Percentiles rank a stretch among this genome's conserved stretches.
phyloP scores from a whole-genome alignment of 2,797 vertebrate genomes.

The Urophycis tenuis region DNA sequence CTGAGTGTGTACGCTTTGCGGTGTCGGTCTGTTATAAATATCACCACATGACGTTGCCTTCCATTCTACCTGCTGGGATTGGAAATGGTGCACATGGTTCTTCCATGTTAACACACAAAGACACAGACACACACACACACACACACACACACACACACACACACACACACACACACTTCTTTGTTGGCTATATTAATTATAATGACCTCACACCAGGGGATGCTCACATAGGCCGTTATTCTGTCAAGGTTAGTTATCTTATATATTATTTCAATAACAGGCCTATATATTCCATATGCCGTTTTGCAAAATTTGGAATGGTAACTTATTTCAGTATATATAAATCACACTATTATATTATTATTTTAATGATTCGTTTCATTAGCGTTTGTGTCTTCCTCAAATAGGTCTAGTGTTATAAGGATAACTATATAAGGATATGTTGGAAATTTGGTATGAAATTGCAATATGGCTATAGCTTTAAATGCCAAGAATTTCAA shows the following conservation, averaged over 20 bases:
- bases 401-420: conserved; percentile 1
- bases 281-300: background rate
- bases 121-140: conserved; percentile 13
- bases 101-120: conserved; percentile 43
- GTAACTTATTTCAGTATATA: background rate
- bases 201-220: conserved; percentile 18
- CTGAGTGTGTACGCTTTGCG: conserved; percentile 17
- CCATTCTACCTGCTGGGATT: conserved; percentile 45
- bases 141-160: conserved; percentile 8
- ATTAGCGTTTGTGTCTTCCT: background rate
- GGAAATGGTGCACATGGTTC: conserved; percentile 58
- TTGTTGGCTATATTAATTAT: conserved; percentile 32
- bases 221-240: background rate
- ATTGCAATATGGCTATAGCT: conserved; percentile 26
- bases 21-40: conserved; percentile 32
- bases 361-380: background rate
- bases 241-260: background rate
- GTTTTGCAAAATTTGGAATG: background rate
- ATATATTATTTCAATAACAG: background rate
- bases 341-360: background rate
- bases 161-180: conserved; percentile 13
- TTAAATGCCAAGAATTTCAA: conserved; percentile 12
- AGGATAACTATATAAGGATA: conserved; percentile 10
- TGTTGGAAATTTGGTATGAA: conserved; percentile 26
- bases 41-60: conserved; percentile 53